These are phyloP conservation scores for Apotomis capreana DNA, from an alignment of 2,888 invertebrate species.

Conservation along the genomic window DNA sequence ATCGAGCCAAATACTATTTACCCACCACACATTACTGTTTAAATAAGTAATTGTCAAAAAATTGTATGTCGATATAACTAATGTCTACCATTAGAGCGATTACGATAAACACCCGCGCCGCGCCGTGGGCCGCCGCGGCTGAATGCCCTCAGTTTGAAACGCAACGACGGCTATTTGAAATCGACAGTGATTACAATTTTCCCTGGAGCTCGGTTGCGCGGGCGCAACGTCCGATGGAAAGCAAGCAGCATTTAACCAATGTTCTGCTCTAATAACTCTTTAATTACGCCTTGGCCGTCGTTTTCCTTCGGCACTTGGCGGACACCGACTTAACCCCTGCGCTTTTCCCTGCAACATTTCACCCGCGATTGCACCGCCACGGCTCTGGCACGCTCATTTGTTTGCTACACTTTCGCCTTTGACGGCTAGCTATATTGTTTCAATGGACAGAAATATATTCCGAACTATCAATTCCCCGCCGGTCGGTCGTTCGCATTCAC, in stretches of 20 bases:
- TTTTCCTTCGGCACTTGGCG: conserved; percentile 78
- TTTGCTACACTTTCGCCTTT: conserved; percentile 78
- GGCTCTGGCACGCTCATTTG: conserved; percentile 58
- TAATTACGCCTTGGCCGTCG: conserved; percentile 75
- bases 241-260: conserved; percentile 83
- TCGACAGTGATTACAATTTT: conserved; percentile 83
- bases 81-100: conserved; percentile 56
- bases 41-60: conserved; percentile 29
- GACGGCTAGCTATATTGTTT: conserved; percentile 56
- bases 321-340: conserved; percentile 74
- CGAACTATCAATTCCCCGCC: conserved; percentile 50
- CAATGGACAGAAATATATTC: conserved; percentile 54
- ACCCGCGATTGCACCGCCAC: conserved; percentile 64
- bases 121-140: conserved; percentile 47
- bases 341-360: conserved; percentile 75
- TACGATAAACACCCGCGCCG: conserved; percentile 57
- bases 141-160: conserved; percentile 67
- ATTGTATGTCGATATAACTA: conserved; percentile 56
- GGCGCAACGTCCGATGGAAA: conserved; percentile 83
- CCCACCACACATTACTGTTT: conserved; percentile 39
- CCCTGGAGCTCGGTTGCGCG: conserved; percentile 78
- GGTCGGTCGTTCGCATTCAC: conserved; percentile 32
- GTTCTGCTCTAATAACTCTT: conserved; percentile 82
- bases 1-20: conserved; percentile 60
- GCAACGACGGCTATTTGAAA: conserved; percentile 75